Percentiles rank a stretch among this genome's conserved stretches.
These are phyloP conservation scores for Diadumene lineata DNA, from an alignment of 92 coral and sea anemone species.

Conservation along the genomic window DNA sequence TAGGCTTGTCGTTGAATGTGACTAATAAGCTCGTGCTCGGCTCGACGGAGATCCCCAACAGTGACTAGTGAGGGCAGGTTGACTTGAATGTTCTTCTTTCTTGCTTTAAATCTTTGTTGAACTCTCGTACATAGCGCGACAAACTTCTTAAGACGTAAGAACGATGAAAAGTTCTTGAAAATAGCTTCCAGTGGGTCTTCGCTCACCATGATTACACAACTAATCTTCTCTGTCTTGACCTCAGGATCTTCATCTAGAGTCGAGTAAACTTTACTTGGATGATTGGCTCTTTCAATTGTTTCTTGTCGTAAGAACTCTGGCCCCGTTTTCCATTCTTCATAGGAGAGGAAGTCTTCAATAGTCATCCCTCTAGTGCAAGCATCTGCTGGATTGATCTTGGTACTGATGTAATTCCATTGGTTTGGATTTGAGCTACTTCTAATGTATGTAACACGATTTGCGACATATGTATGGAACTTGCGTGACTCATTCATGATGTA, in stretches of 20 bases:
- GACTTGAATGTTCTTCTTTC: constrained; percentile 3
- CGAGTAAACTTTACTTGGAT: background rate
- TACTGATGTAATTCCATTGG: constrained; percentile 21
- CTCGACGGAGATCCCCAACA: constrained; percentile 7
- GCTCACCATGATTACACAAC: constrained; percentile 6
- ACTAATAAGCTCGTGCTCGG: constrained; percentile 13
- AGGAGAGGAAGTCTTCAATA: constrained; percentile 24
- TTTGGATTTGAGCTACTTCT: constrained; percentile 2
- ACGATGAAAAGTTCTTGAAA: constrained; percentile 34
- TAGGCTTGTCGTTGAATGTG: constrained; percentile 17
- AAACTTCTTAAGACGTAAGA: constrained; percentile 26
- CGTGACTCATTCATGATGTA: constrained; percentile 22
- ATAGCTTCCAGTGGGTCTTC: constrained; percentile 6
- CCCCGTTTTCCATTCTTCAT: constrained; percentile 40
- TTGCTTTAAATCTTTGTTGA: constrained; percentile 7
- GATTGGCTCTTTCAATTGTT: constrained; percentile 10
- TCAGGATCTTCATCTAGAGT: constrained; percentile 37
- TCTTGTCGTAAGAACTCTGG: constrained; percentile 29
- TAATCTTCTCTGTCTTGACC: constrained; percentile 16
- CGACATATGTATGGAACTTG: constrained; percentile 25
- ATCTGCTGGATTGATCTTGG: constrained; percentile 14
- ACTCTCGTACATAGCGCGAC: constrained; percentile 14
- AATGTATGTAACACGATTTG: constrained; percentile 13
- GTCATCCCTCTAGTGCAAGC: constrained; percentile 33
- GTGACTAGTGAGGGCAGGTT: background rate